Percentiles rank a stretch among this genome's conserved stretches.
phyloP scores from a whole-genome alignment of 2,797 vertebrate genomes.

The Anisognathus igniventris region DNA sequence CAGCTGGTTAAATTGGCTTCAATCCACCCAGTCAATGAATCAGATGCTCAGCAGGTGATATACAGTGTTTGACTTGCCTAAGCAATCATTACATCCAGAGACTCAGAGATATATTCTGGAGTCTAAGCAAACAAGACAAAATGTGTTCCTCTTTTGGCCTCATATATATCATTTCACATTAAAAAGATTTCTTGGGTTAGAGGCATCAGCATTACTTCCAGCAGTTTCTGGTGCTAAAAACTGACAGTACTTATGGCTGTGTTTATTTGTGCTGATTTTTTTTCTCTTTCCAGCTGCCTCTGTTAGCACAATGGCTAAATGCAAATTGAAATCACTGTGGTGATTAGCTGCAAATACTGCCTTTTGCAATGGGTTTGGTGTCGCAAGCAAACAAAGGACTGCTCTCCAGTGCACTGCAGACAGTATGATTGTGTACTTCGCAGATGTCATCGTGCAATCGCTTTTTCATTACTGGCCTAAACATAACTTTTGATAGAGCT shows the following conservation, averaged over 20 bases:
- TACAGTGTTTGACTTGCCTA: constrained; percentile 48
- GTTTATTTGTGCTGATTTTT: constrained; percentile 46
- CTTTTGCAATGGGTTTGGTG: constrained; percentile 34
- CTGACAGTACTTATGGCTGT: constrained; percentile 26
- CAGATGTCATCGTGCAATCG: not conserved
- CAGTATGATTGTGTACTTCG: not conserved
- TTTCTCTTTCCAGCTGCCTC: constrained; percentile 50
- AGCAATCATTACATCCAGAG: constrained; percentile 34
- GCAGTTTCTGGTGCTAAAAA: constrained; percentile 14
- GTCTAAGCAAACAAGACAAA: constrained; percentile 40
- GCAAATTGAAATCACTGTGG: constrained; percentile 50
- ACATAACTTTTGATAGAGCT: not conserved
- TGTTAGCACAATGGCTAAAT: constrained; percentile 62
- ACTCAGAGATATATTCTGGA: not conserved
- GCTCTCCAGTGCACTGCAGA: not conserved
- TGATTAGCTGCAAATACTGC: constrained; percentile 60
- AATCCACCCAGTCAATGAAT: constrained; percentile 45
- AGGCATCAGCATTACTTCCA: not conserved
- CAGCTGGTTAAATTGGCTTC: constrained; percentile 56
- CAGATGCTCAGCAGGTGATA: constrained; percentile 52
- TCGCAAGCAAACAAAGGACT: not conserved
- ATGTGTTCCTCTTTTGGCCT: not conserved
- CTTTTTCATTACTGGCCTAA: not conserved
- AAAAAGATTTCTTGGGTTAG: not conserved
- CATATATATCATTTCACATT: not conserved